phyloP scores from a whole-genome alignment of 1,140 invertebrate species.

The Galleria mellonella region DNA sequence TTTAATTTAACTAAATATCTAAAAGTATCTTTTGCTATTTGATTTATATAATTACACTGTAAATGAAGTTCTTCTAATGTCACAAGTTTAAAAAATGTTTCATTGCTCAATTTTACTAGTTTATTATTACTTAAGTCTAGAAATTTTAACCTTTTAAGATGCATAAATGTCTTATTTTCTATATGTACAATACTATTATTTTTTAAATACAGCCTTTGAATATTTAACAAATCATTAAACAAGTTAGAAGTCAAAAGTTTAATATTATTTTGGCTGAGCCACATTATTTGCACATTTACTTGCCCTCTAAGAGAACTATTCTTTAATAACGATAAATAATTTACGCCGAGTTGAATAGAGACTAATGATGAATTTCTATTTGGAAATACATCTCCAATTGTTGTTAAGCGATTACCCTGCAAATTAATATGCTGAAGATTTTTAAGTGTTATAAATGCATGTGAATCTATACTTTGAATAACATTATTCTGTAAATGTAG shows the following conservation, averaged over 20 bases:
- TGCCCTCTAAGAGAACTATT: conserved; percentile 86
- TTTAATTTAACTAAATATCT: conserved; percentile 76
- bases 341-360: conserved; percentile 90
- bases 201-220: conserved; percentile 87
- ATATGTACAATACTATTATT: conserved; percentile 88
- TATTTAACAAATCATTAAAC: conserved; percentile 83
- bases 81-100: conserved; percentile 78
- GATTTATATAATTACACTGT: conserved; percentile 77
- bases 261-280: conserved; percentile 88
- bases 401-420: conserved; percentile 85
- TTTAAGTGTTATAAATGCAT: conserved; percentile 86
- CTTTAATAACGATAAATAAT: conserved; percentile 85
- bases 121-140: conserved; percentile 87
- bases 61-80: conserved; percentile 81
- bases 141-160: conserved; percentile 84
- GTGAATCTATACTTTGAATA: conserved; percentile 86
- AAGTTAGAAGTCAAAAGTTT: conserved; percentile 81
- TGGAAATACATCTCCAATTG: conserved; percentile 88
- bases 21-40: conserved; percentile 78
- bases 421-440: conserved; percentile 93
- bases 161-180: conserved; percentile 85
- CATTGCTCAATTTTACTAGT: conserved; percentile 78
- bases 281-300: conserved; percentile 88
- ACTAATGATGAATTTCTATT: conserved; percentile 83
- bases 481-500: conserved; percentile 91